Percentiles rank a stretch among this genome's conserved stretches.
phyloP scores from a whole-genome alignment of 2,797 vertebrate species.

The Lutjanus argentimaculatus region DNA sequence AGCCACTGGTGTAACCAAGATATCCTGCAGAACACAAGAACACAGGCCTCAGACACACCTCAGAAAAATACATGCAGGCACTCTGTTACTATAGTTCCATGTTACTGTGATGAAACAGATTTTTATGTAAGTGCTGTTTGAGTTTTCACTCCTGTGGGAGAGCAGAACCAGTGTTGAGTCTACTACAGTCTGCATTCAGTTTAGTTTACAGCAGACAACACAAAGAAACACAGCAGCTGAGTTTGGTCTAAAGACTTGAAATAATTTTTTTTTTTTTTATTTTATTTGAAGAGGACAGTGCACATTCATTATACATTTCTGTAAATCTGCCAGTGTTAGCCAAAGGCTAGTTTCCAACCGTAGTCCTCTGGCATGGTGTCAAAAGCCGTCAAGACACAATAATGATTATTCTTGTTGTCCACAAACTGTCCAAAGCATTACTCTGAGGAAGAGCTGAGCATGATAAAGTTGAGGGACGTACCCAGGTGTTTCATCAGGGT shows the following conservation, averaged over 20 bases:
- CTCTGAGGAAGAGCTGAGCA: not conserved
- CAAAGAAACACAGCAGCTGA: not conserved
- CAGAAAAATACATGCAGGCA: not conserved
- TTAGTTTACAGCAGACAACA: not conserved
- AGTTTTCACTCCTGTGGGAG: not conserved
- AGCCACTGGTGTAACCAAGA: constrained; percentile 96
- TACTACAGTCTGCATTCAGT: not conserved
- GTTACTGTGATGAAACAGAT: too few relatives aligned
- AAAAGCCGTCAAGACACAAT: too few relatives aligned
- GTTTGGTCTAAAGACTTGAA: not conserved
- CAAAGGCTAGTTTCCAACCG: too few relatives aligned
- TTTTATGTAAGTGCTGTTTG: not conserved
- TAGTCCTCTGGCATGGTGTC: too few relatives aligned
- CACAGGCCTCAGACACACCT: not conserved
- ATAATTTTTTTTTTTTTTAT: too few relatives aligned
- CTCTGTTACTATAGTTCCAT: not conserved
- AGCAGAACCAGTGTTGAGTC: not conserved
- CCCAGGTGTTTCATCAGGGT: constrained; percentile 95
- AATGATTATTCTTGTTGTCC: not conserved
- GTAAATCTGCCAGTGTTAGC: too few relatives aligned
- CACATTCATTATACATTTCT: too few relatives aligned
- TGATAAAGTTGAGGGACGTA: constrained; percentile 68
- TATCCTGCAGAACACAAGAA: constrained; percentile 87
- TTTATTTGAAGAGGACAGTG: too few relatives aligned
- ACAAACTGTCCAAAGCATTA: not conserved